Conservation (phyloP, 37 sponge, comb jelly and placozoan genomes). For the Beroe ovata region DNA sequence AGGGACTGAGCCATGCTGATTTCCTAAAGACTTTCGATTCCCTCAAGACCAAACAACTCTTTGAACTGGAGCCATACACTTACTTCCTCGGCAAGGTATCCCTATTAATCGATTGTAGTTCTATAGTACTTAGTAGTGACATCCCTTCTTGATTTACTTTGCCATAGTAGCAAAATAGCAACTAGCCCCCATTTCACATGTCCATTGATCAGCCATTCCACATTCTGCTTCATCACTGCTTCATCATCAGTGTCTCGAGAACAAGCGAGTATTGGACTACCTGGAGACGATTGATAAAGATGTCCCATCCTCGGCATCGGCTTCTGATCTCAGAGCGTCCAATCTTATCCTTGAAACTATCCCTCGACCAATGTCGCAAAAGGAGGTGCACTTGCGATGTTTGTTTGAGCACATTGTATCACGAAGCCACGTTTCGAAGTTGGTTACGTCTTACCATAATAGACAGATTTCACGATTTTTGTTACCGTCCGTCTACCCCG, state of each 20-base stretch:
- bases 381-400: constrained; percentile 6
- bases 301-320: background rate
- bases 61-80: constrained; percentile 24
- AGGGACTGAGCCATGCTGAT: constrained; percentile 3
- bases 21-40: constrained; percentile 24
- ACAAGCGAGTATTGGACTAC: constrained; percentile 52
- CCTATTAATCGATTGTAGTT: background rate
- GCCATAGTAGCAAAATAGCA: no score
- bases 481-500: no score
- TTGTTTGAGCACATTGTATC: no score
- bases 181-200: no score
- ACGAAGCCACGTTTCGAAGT: no score
- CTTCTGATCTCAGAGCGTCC: constrained; percentile 48
- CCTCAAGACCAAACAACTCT: constrained; percentile 51
- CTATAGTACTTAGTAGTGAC: no score
- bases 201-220: no score
- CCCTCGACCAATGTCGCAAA: constrained; percentile 47
- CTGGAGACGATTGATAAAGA: constrained; percentile 27
- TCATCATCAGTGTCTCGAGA: constrained; percentile 61
- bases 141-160: no score
- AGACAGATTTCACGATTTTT: no score
- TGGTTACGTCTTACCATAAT: no score
- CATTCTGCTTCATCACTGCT: no score
- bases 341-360: constrained; percentile 56
- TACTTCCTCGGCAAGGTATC: constrained; percentile 52